Percentiles rank a stretch among this genome's conserved stretches.
These are phyloP conservation scores for Ceraclea dissimilis DNA, from an alignment of 2,888 invertebrate genomes.

Conservation along the genomic window DNA sequence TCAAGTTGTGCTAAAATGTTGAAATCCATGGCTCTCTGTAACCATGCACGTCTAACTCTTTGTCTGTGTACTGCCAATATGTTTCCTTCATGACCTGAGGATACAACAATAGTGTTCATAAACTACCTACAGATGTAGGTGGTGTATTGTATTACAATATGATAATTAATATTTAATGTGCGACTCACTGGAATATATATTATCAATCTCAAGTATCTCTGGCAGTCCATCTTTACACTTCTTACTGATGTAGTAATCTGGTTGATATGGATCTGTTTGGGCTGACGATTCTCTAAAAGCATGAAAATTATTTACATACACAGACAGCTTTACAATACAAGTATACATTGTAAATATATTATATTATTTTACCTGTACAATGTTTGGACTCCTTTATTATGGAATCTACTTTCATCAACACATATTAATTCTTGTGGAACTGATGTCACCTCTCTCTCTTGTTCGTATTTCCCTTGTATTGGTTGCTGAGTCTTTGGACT, in stretches of 20 bases:
- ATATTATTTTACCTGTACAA: slow-evolving; percentile 41
- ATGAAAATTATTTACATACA: slow-evolving; percentile 3
- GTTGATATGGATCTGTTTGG: slow-evolving; percentile 73
- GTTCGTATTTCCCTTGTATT: background rate
- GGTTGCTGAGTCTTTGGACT: background rate
- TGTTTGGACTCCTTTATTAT: slow-evolving; percentile 56
- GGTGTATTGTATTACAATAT: too few species aligned
- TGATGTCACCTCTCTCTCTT: background rate
- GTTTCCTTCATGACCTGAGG: slow-evolving; percentile 3
- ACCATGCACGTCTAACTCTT: slow-evolving; percentile 29
- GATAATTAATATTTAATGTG: background rate
- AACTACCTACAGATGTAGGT: too few species aligned
- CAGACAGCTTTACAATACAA: background rate
- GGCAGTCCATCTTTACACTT: slow-evolving; percentile 45
- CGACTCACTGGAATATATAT: slow-evolving; percentile 32
- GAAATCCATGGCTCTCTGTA: slow-evolving; percentile 32
- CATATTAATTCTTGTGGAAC: background rate
- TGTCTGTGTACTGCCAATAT: slow-evolving; percentile 38
- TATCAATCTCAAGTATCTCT: slow-evolving; percentile 59
- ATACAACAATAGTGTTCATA: too few species aligned
- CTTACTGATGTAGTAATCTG: slow-evolving; percentile 36
- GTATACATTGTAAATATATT: background rate
- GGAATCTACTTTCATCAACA: slow-evolving; percentile 13
- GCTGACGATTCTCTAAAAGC: slow-evolving; percentile 59
- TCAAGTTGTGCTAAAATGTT: slow-evolving; percentile 23